These are phyloP conservation scores for Fregata magnificens DNA, from an alignment of 2,113 vertebrate species.

Conservation along the genomic window DNA sequence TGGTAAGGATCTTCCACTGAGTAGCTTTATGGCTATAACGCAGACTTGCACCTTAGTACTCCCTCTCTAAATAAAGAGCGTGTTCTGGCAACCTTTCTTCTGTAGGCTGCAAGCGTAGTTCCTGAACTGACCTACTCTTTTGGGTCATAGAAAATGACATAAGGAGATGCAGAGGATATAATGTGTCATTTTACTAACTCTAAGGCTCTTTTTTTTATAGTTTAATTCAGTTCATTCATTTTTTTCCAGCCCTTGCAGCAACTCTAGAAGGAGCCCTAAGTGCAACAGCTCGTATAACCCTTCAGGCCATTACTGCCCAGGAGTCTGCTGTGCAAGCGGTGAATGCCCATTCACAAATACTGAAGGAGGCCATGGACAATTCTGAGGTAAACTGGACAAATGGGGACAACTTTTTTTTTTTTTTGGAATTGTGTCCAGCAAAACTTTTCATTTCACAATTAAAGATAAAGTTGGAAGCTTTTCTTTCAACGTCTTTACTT, in stretches of 20 bases:
- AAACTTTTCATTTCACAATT: neutral
- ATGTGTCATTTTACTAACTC: neutral
- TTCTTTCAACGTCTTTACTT: neutral
- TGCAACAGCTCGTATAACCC: conserved; percentile 78
- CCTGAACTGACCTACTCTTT: neutral
- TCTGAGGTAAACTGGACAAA: conserved; percentile 77
- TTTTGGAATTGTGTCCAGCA: neutral
- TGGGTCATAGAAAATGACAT: neutral
- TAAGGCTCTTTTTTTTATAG: neutral
- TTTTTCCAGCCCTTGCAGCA: conserved; percentile 78
- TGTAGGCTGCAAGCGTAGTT: neutral
- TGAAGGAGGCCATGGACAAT: conserved; percentile 92
- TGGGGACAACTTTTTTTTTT: neutral
- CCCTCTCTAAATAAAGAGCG: neutral
- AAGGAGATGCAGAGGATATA: neutral
- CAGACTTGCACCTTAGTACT: neutral
- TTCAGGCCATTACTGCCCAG: conserved; percentile 88
- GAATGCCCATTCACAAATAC: conserved; percentile 76
- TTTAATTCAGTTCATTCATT: neutral
- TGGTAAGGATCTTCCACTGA: neutral
- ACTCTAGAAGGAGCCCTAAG: conserved; percentile 83
- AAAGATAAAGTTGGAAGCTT: neutral
- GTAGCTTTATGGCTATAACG: neutral
- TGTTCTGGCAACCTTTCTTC: neutral
- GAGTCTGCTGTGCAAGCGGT: conserved; percentile 89